Evolutionary conservation across 2,113 vertebrate species (phyloP).

Genomic region (Vombatus ursinus): DNA sequence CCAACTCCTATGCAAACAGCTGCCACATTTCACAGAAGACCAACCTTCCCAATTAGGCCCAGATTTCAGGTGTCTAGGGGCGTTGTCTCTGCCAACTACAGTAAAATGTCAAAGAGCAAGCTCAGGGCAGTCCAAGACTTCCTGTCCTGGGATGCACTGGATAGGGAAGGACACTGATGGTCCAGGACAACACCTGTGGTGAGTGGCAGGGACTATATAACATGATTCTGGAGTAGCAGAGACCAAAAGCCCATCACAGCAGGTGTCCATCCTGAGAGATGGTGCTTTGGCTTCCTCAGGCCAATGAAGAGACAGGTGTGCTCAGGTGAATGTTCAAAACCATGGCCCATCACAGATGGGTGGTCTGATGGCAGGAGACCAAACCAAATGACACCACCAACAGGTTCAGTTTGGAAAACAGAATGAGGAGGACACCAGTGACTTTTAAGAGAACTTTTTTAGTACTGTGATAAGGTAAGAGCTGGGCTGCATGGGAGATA

Average conservation of each 20-base stretch:
- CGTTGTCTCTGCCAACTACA: conserved; percentile 40
- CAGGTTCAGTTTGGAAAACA: background rate
- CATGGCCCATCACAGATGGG: background rate
- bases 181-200: background rate
- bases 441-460: background rate
- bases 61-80: conserved; percentile 56
- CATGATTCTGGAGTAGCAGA: background rate
- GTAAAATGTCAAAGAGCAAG: conserved; percentile 55
- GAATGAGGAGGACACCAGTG: conserved; percentile 1
- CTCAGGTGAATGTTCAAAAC: background rate
- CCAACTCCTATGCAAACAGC: background rate
- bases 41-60: conserved; percentile 66
- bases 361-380: background rate
- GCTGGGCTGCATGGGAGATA: background rate
- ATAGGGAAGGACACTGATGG: conserved; percentile 6
- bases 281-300: background rate
- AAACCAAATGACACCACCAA: conserved; percentile 2
- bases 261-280: background rate
- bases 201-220: background rate
- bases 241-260: background rate
- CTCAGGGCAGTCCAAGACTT: conserved; percentile 56
- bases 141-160: conserved; percentile 15
- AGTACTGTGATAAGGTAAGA: background rate
- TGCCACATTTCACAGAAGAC: background rate
- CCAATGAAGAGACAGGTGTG: background rate